Base-by-base conservation (phyloP, 2,797 vertebrate genomes). In the Sebastes steindachneri region DNA sequence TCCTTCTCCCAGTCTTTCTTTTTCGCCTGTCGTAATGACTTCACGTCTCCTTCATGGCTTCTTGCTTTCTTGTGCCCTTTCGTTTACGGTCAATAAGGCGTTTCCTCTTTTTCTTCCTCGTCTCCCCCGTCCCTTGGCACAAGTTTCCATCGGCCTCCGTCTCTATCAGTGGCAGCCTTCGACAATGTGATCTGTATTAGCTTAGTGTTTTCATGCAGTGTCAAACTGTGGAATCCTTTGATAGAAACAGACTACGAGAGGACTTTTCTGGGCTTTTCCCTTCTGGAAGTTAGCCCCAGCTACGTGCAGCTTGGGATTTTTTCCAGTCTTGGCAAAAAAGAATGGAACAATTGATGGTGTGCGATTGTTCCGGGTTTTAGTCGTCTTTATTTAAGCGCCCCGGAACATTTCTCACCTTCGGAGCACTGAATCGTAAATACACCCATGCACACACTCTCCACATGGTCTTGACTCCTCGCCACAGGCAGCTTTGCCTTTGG, bases 341-440 rank as follows among this genome's bases (percentile, higher is more conserved):
- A 94, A 82, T 91, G 88, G 91, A 92, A 90, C 92, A 95, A 90
- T 91, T 90, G 87, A 93, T 93, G 88, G 89, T 88, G 83, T 90
- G 91, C 80, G 71, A 90, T 92, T 92, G 86, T 87, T 87, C 83
- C 26, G 55, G 83, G 82, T 89, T 91, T 86, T 86, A 85, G 82
- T 76, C 65, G 55, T 75, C 80, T 80, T 48, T 89, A 72, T 85
- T 92, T 83, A 57, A 80, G 73, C 10, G 48, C 85, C 72, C 79
- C 65, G 84, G 87, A 92, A 85, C 86, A 90, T 89, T 92, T 91
- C 90, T 91, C 92, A 93, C 92, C 90, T 92, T 91, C 76, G 68
- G 82, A 85, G 74, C 17, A 12, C 72, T 66, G 75, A 88, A 83
- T 92, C 73, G 54, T 80, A 85, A 91, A 88, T 75, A 79, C 65